A percentile compares a stretch with the other conserved stretches of the same genome.
These are phyloP conservation scores for Chelonus formosanus DNA, from an alignment of 2,888 invertebrate genomes.

Conservation along the genomic window DNA sequence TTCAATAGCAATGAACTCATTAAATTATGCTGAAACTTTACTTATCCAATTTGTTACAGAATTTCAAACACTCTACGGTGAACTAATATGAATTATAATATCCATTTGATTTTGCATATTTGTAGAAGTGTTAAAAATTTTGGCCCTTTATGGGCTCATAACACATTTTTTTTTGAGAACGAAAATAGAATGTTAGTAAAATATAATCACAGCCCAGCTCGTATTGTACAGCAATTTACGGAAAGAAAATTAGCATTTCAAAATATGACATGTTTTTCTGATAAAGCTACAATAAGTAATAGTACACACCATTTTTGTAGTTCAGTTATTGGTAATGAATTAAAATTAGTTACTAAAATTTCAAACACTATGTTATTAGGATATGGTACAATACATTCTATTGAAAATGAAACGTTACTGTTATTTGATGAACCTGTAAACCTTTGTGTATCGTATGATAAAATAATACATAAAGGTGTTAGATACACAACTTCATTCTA, in stretches of 20 bases:
- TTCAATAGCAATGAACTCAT: slow-evolving; percentile 18
- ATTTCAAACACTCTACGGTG: slow-evolving; percentile 19
- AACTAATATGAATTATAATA: slow-evolving; percentile 29
- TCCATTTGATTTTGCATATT: slow-evolving; percentile 28
- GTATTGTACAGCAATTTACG: too few relatives aligned
- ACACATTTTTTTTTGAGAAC: slow-evolving; percentile 27
- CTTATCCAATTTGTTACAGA: slow-evolving; percentile 16
- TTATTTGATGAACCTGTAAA: too few relatives aligned
- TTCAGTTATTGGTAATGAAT: too few relatives aligned
- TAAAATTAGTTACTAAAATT: too few relatives aligned
- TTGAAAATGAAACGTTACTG: too few relatives aligned
- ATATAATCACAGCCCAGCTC: too few relatives aligned
- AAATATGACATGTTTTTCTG: not conserved
- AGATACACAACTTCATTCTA: slow-evolving; percentile 2
- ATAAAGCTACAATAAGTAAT: too few relatives aligned
- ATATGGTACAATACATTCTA: too few relatives aligned
- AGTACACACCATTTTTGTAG: too few relatives aligned
- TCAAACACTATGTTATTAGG: too few relatives aligned
- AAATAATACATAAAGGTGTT: not conserved
- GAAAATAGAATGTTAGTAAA: slow-evolving; percentile 18
- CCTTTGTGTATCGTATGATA: not conserved
- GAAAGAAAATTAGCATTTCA: not conserved
- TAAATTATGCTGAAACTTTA: slow-evolving; percentile 3
- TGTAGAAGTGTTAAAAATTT: slow-evolving; percentile 19
- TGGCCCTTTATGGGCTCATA: slow-evolving; percentile 27